Base-by-base conservation (phyloP, 2,888 invertebrate species). In the Pammene fasciana region DNA sequence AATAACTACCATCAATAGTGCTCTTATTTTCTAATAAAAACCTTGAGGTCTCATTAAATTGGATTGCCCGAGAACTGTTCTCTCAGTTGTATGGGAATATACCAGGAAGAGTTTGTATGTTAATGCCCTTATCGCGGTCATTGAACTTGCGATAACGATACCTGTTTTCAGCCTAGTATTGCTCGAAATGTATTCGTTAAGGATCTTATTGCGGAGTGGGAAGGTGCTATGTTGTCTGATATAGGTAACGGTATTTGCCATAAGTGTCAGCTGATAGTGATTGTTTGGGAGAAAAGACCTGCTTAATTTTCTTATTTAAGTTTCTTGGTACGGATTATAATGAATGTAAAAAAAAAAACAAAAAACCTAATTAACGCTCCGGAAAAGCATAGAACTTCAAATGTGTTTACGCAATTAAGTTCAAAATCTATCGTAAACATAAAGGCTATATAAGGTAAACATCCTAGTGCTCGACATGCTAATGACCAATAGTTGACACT, bases 61-160 rank as follows among this genome's bases (percentile, higher is more conserved):
- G 26, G 50, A 16, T 6, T 14, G 26, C 5, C 4, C 16, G 3
- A 46, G 46, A n/a, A 18, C 16, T 16, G 7, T 8, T 6, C 52
- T 26, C 9, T 11, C 54, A 7, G n/a, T 34, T 16, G 34, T 13
- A 16, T 16, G 16, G 41, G 57, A 57, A 41, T 18, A 11, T 3
- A 7, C 56, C 36, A 55, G 67, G 72, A 65, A 54, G 34, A 59
- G 62, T 65, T 67, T 71, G 62, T 75, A 71, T 71, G 65, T 57
- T 70, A 70, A 70, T 68, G 60, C 52, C 38, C 76, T 81, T 82
- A 82, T 82, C 78, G 55, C 67, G 80, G 76, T 76, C 81, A 78
- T 67, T 67, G 76, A 74, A 76, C 81, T 38, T 52, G 11, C 70
- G 82, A 81, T 83, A 83, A 79, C 76, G 73, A 71, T 74, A 74